Evolutionary conservation across 2,797 vertebrate genomes (phyloP).

Genomic region (Sebastolobus alascanus): DNA sequence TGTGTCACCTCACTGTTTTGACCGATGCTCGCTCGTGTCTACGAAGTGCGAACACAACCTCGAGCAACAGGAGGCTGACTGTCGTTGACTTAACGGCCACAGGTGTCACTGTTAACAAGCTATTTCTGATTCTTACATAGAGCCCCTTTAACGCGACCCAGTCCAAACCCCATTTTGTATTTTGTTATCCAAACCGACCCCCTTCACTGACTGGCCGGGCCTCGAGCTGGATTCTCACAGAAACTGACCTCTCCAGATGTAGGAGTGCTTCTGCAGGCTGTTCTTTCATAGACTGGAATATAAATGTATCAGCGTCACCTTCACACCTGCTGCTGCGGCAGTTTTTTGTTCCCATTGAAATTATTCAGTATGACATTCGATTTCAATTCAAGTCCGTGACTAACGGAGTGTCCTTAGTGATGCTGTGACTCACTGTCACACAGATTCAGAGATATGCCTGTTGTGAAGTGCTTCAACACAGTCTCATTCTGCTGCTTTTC

Average conservation of each 20-base stretch:
- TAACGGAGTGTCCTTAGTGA: not conserved
- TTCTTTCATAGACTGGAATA: not conserved
- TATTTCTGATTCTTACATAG: too few relatives aligned
- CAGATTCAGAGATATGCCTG: conserved; percentile 28
- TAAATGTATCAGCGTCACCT: not conserved
- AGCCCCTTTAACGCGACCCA: not conserved
- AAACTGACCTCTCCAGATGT: not conserved
- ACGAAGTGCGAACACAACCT: too few relatives aligned
- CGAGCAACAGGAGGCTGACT: too few relatives aligned
- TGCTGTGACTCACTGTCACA: conserved; percentile 28
- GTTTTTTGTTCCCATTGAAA: conserved; percentile 36
- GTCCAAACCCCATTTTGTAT: not conserved
- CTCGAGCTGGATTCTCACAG: not conserved
- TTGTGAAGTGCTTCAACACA: conserved; percentile 81
- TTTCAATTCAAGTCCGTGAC: conserved; percentile 43
- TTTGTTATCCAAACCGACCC: not conserved
- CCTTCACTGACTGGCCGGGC: not conserved
- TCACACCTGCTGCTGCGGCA: not conserved
- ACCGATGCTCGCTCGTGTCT: too few relatives aligned
- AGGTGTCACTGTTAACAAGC: too few relatives aligned
- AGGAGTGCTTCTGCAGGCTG: conserved; percentile 8
- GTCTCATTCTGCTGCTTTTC: conserved; percentile 36
- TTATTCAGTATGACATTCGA: conserved; percentile 19
- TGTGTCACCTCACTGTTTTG: too few relatives aligned
- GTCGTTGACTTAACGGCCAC: too few relatives aligned